These are phyloP conservation scores for Dynastes hyllus DNA, from an alignment of 2,888 invertebrate genomes.

Conservation along the genomic window DNA sequence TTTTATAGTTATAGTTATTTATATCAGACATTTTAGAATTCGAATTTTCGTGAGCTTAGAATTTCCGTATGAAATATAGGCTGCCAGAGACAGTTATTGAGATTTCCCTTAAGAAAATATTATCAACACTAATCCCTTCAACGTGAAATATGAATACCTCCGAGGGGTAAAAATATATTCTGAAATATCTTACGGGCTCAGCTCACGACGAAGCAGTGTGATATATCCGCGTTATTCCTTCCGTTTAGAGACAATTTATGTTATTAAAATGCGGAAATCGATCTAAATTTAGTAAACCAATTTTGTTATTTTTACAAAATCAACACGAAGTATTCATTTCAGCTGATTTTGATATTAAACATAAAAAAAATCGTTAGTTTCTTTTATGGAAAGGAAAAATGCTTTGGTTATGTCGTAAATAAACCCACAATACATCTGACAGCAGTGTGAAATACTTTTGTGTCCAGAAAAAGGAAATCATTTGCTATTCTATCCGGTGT, in stretches of 20 bases:
- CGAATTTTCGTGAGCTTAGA: background rate
- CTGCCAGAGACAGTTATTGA: conserved; percentile 22
- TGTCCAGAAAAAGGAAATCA: conserved; percentile 14
- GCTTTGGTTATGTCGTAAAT: background rate
- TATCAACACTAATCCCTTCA: conserved; percentile 15
- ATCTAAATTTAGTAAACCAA: too few relatives aligned
- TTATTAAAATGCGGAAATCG: background rate
- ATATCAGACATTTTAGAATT: background rate
- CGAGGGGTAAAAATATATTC: conserved; percentile 19
- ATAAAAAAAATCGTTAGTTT: background rate
- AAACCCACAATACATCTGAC: background rate
- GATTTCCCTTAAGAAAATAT: conserved; percentile 19
- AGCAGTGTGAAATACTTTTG: background rate
- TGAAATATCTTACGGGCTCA: background rate
- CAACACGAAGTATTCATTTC: too few relatives aligned
- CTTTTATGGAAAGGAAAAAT: background rate
- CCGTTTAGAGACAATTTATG: background rate
- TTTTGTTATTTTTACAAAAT: too few relatives aligned
- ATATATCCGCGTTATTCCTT: conserved; percentile 8
- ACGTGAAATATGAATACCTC: conserved; percentile 24
- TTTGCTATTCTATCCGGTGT: conserved; percentile 6
- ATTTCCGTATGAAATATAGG: background rate
- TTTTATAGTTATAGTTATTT: too few relatives aligned
- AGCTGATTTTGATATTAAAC: too few relatives aligned
- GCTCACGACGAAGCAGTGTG: background rate